Evolutionary conservation across 2,113 vertebrate genomes (phyloP).

Genomic region (Poeciliopsis retropinna): DNA sequence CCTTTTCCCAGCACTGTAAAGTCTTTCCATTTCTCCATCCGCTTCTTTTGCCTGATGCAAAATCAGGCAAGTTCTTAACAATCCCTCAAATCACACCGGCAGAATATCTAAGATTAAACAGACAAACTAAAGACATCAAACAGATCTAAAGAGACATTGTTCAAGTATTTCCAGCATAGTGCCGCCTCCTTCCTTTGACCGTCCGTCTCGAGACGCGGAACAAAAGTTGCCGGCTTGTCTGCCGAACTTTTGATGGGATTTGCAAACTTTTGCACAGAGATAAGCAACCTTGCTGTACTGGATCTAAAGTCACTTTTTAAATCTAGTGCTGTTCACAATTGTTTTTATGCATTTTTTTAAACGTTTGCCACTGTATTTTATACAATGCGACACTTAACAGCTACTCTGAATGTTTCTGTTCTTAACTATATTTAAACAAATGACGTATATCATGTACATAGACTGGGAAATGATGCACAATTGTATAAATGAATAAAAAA

Average conservation of each 20-base stretch:
- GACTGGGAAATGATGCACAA: slow-evolving; percentile 41
- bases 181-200: slow-evolving; percentile 15
- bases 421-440: slow-evolving; percentile 74
- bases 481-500: slow-evolving; percentile 74
- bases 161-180: not conserved
- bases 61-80: too few relatives aligned
- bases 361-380: slow-evolving; percentile 87
- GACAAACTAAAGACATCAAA: too few relatives aligned
- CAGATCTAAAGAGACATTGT: too few relatives aligned
- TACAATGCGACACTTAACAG: slow-evolving; percentile 87
- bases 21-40: too few relatives aligned
- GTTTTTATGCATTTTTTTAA: slow-evolving; percentile 83
- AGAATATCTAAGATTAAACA: too few relatives aligned
- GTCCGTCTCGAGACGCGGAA: slow-evolving; percentile 46
- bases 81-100: too few relatives aligned
- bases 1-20: too few relatives aligned
- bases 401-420: slow-evolving; percentile 88
- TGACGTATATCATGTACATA: slow-evolving; percentile 73
- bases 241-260: slow-evolving; percentile 67
- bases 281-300: slow-evolving; percentile 74
- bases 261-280: slow-evolving; percentile 82
- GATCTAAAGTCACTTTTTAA: slow-evolving; percentile 79
- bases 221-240: slow-evolving; percentile 52
- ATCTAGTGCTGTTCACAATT: slow-evolving; percentile 80
- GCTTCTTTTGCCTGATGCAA: too few relatives aligned